These are phyloP conservation scores for Denticeps clupeoides DNA, from an alignment of 2,797 vertebrate genomes.

Conservation along the genomic window DNA sequence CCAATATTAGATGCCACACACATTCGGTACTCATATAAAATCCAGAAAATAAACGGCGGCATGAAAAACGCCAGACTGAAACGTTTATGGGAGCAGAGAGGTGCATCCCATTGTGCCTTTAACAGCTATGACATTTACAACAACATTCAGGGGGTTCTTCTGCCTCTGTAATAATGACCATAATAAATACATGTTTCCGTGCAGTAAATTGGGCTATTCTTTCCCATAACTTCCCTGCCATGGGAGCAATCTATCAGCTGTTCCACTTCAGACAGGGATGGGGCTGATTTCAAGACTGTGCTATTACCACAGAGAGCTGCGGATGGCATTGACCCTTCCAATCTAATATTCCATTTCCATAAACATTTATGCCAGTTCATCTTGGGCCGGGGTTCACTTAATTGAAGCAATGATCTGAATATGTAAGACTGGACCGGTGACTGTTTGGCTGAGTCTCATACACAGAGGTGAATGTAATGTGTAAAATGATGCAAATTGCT, in stretches of 20 bases:
- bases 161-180: conserved; percentile 52
- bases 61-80: not conserved
- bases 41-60: not conserved
- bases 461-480: conserved; percentile 57
- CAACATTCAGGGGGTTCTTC: conserved; percentile 48
- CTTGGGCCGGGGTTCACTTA: conserved; percentile 66
- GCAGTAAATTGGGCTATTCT: conserved; percentile 61
- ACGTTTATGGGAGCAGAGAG: not conserved
- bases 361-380: conserved; percentile 73
- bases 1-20: too few relatives aligned
- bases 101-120: conserved; percentile 10
- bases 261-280: conserved; percentile 60
- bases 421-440: conserved; percentile 56
- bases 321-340: conserved; percentile 57
- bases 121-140: conserved; percentile 26
- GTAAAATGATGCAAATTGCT: conserved; percentile 70
- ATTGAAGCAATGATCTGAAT: conserved; percentile 70
- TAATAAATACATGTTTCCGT: conserved; percentile 34
- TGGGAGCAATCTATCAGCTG: conserved; percentile 58
- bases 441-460: conserved; percentile 46
- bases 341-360: conserved; percentile 69
- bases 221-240: conserved; percentile 56
- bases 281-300: conserved; percentile 68
- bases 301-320: conserved; percentile 65
- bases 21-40: too few relatives aligned